Base-by-base conservation (phyloP, 2,113 vertebrate species). In the Cavia aperea region DNA sequence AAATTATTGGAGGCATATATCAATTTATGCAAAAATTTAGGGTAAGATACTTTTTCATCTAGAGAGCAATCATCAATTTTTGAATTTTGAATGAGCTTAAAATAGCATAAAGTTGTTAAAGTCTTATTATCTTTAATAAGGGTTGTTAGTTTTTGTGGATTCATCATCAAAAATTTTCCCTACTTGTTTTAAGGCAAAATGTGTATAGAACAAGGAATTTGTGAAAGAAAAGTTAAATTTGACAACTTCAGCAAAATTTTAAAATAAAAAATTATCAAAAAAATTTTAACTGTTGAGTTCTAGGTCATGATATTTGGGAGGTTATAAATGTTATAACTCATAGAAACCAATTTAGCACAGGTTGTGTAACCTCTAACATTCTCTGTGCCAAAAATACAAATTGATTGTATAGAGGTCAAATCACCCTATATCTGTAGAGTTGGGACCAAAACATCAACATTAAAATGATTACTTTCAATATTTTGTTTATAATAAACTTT, bases 41-140 rank as follows among this genome's bases (percentile, higher is more conserved):
- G 29, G 7, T 56, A 81, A 31, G 72, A 0, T 78, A 24, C 51
- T 89, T 91, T 87, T 75, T 75, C 88, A 75, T 51, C 36, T 56
- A 39, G 49, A 92, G 10, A 4, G 1, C 7, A 36, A 0, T 82
- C 85, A 95, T 89, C 5, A 91, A 73, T 62, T 89, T 84, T 77
- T 87, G 10, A 95, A 88, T 81, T 90, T 81, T 73, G 21, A 87
- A 81, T 89, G 6, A 92, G 1, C 4, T 58, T 72, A 60, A 85
- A 72, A 68, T 46, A 15, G 5, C 33, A 88, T 65, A 56, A 85
- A 70, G 7, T 81, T 90, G 14, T 51, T 70, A 85, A 86, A 65
- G 26, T 86, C 13, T 70, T 31, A 54, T 81, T 88, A 62, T 70
- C 86, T 89, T 94, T 23, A 90, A n/a, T 2, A 95, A 92, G 23